These are phyloP conservation scores for Sphecodes monilicornis DNA, from an alignment of 2,888 invertebrate genomes.

Conservation along the genomic window DNA sequence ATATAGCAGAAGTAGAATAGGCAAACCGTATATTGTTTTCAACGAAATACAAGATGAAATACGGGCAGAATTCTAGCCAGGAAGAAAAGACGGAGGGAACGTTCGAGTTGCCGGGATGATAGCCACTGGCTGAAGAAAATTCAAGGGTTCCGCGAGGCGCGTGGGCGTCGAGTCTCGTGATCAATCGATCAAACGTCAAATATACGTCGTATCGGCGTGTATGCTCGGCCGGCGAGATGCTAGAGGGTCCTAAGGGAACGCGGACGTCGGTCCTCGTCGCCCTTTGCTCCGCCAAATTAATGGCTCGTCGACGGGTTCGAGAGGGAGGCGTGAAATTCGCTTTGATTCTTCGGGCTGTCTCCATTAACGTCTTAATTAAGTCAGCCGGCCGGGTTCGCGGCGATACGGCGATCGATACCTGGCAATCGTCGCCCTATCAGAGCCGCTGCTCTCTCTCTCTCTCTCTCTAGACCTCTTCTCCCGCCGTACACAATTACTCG, in stretches of 20 bases:
- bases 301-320: constrained; percentile 49
- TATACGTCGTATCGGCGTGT: constrained; percentile 54
- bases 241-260: constrained; percentile 12
- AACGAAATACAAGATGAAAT: too few species aligned
- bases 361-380: constrained; percentile 59
- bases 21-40: fast-evolving
- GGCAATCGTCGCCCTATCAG: constrained; percentile 21
- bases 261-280: constrained; percentile 24
- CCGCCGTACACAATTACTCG: not conserved
- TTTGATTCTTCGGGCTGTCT: constrained; percentile 47
- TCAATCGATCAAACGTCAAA: constrained; percentile 70
- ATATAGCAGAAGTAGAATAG: too few species aligned
- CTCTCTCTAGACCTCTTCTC: too few species aligned
- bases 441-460: not conserved
- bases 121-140: constrained; percentile 28
- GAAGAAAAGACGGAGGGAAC: not conserved
- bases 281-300: constrained; percentile 61
- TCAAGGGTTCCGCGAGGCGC: constrained; percentile 30
- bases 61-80: not conserved
- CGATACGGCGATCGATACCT: constrained; percentile 40
- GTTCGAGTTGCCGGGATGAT: not conserved
- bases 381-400: constrained; percentile 18
- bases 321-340: constrained; percentile 54
- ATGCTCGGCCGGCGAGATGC: constrained; percentile 12
- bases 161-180: constrained; percentile 35